phyloP scores from a whole-genome alignment of 2,113 vertebrate genomes.

The Mastomys coucha region DNA sequence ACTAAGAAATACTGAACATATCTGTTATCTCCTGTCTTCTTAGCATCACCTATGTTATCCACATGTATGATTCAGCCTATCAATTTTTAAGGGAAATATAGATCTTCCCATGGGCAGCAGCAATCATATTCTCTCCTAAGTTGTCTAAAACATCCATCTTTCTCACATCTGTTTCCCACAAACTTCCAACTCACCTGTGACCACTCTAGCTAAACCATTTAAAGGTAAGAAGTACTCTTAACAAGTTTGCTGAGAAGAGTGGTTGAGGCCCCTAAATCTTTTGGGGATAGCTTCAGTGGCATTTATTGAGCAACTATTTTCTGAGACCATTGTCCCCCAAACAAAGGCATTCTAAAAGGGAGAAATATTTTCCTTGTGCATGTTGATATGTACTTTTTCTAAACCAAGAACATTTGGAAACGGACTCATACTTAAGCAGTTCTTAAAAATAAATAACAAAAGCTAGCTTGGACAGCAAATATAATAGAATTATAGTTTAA shows the following conservation, averaged over 20 bases:
- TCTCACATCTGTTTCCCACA: background rate
- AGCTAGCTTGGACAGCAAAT: background rate
- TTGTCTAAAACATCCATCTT: background rate
- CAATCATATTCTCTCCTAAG: background rate
- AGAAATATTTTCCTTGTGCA: background rate
- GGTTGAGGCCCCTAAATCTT: background rate
- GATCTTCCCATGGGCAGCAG: rapidly evolving
- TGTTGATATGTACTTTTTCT: background rate
- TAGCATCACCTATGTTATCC: background rate
- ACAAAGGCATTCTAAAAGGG: background rate
- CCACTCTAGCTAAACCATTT: background rate
- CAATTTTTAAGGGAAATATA: background rate
- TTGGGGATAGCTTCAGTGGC: background rate
- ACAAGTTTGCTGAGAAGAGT: background rate
- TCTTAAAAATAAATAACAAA: background rate
- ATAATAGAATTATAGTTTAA: background rate
- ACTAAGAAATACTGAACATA: background rate
- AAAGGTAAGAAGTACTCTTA: background rate
- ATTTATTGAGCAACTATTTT: background rate
- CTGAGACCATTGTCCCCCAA: too few species aligned
- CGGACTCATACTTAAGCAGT: background rate
- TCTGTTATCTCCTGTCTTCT: background rate
- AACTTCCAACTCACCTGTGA: background rate
- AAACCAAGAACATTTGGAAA: background rate
- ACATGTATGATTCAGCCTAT: background rate